These are phyloP conservation scores for Eristalinus aeneus DNA, from an alignment of 2,888 invertebrate genomes.

Conservation along the genomic window DNA sequence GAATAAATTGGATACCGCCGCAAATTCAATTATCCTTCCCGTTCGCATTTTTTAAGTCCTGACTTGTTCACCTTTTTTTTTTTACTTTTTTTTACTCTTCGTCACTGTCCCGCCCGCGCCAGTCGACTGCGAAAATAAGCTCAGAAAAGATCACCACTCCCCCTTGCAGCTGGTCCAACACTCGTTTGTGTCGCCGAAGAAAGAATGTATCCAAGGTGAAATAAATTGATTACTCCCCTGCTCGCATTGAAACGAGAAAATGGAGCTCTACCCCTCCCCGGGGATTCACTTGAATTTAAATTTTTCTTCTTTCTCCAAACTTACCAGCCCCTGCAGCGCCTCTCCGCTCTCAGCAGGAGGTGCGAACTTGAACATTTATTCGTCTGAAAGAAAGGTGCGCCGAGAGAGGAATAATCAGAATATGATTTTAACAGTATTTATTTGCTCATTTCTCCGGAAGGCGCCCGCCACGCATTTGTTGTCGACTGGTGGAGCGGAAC, in stretches of 20 bases:
- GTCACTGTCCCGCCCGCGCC: not conserved
- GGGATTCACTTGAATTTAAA: conserved; percentile 21
- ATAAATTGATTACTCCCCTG: conserved; percentile 50
- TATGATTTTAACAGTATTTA: conserved; percentile 55
- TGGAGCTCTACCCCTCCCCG: not conserved
- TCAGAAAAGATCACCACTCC: not conserved
- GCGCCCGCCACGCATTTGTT: not conserved
- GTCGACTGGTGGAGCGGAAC: not conserved
- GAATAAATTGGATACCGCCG: conserved; percentile 54
- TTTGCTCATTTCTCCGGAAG: conserved; percentile 42
- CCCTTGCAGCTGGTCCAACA: not conserved
- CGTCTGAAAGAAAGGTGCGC: not conserved
- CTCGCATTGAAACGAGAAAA: not conserved
- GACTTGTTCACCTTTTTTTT: not conserved
- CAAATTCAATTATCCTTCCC: conserved; percentile 56
- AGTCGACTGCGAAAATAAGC: not conserved
- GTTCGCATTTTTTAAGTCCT: conserved; percentile 6
- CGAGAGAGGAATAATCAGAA: conserved; percentile 38
- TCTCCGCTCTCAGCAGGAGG: not conserved
- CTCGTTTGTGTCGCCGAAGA: conserved; percentile 1
- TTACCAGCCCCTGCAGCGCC: not conserved
- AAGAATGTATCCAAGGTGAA: conserved; percentile 45
- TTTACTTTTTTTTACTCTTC: not conserved
- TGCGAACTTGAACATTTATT: not conserved
- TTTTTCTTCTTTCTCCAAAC: not conserved